Evolutionary conservation across 2,797 vertebrate species (phyloP).

Genomic region (Hapalemur alaotrensis): DNA sequence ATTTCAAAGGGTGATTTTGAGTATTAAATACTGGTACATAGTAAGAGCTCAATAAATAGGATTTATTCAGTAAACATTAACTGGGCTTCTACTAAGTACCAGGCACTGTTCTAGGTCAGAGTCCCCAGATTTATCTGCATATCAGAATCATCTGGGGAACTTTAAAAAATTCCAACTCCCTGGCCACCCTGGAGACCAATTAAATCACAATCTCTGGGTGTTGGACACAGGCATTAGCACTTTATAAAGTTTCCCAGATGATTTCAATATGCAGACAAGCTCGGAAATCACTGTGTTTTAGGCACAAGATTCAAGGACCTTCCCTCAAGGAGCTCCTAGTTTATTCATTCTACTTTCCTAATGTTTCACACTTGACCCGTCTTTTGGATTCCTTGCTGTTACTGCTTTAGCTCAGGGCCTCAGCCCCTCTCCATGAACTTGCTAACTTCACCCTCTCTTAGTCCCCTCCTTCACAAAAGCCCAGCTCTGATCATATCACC

Average conservation of each 20-base stretch:
- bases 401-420: background rate
- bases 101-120: background rate
- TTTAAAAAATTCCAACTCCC: background rate
- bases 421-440: background rate
- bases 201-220: background rate
- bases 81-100: background rate
- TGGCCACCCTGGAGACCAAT: background rate
- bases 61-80: background rate
- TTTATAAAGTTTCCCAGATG: background rate
- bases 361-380: background rate
- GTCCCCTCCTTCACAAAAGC: background rate
- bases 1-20: background rate
- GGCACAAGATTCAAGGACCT: background rate
- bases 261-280: background rate
- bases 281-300: background rate
- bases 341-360: background rate
- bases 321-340: background rate
- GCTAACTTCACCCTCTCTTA: background rate
- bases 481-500: background rate
- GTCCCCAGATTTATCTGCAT: background rate
- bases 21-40: background rate
- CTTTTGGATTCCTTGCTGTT: background rate
- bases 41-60: background rate
- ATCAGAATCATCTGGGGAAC: background rate
- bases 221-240: background rate